Evolutionary conservation across 1,140 invertebrate species (phyloP), one percentile per base, ranked within the genome.

Genomic region (Coptotermes formosanus): DNA sequence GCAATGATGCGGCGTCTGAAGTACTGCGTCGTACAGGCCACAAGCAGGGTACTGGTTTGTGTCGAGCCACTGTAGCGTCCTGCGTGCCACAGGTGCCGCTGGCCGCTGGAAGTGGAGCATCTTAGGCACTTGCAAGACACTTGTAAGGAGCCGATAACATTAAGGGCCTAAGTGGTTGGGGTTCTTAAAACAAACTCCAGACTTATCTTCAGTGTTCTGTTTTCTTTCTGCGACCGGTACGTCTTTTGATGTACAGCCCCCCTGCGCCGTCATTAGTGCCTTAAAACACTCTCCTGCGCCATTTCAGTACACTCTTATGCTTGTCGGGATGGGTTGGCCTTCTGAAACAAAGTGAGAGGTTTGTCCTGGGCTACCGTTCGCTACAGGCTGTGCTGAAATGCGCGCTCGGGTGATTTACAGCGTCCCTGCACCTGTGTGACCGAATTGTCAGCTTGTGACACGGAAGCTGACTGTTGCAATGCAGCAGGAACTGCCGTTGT

Each of bases 131-230:
- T 64, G 59, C 9, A 16, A 14, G 14, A 30, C 25, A 75, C 64
- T 75, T 75, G 30, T 75, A 30, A 75, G 64, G 8, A n/a, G 64
- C 64, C 64, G 64, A 75, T 75, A 75, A 75, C 64, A 75, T 75
- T 75, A 75, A 75, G 64, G 7, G n/a, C 14, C n/a, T 75, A 30
- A 75, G 64, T 75, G 64, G 25, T 25, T 30, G n/a, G 64, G n/a
- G 64, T 19, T 19, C 16, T 19, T 55, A 19, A 4, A 21, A 55
- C 52, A 55, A 25, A 30, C 25, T 75, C 8, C n/a, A 75, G 64
- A 11, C 64, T 6, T 30, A 30, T 75, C 64, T 75, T 6, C 25
- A 9, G n/a, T 14, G 25, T 14, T n/a, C 64, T 75, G 64, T 9
- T 75, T 75, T 75, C 64, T 75, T 30, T 75, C 64, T 30, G 25